phyloP scores from a whole-genome alignment of 2,888 invertebrate species.

The Malthinus seriepunctatus region DNA sequence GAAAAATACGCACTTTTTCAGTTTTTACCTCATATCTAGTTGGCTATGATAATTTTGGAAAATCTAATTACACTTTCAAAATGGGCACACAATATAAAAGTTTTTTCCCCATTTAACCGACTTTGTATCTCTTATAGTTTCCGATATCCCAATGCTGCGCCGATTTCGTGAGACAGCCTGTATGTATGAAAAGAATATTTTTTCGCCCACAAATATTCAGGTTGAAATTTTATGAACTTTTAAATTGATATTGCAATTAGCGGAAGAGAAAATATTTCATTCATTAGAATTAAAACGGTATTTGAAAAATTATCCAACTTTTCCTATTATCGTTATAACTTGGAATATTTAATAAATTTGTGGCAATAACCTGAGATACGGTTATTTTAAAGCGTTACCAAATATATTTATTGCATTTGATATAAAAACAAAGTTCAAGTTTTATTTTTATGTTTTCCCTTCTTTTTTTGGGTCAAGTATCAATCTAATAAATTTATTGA shows the following conservation, averaged over 20 bases:
- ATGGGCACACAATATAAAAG: too few species aligned
- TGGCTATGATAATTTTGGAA: too few species aligned
- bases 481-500: constrained; percentile 4
- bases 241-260: constrained; percentile 1
- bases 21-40: too few species aligned
- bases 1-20: too few species aligned
- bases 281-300: constrained; percentile 1
- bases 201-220: too few species aligned
- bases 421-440: constrained; percentile 3
- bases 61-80: too few species aligned
- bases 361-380: constrained; percentile 5
- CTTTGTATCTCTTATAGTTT: too few species aligned
- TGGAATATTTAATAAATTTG: constrained; percentile 5
- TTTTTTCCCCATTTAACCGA: too few species aligned
- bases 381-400: not conserved
- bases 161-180: too few species aligned
- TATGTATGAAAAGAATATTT: too few species aligned
- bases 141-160: too few species aligned
- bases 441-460: constrained; percentile 1
- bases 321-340: constrained; percentile 4
- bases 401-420: not conserved
- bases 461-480: constrained; percentile 3
- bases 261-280: not conserved
- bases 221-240: not conserved
- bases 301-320: constrained; percentile 6